Percentiles rank a stretch among this genome's conserved stretches.
Conservation (phyloP, 2,113 vertebrate species). For the Scophthalmus maximus region DNA sequence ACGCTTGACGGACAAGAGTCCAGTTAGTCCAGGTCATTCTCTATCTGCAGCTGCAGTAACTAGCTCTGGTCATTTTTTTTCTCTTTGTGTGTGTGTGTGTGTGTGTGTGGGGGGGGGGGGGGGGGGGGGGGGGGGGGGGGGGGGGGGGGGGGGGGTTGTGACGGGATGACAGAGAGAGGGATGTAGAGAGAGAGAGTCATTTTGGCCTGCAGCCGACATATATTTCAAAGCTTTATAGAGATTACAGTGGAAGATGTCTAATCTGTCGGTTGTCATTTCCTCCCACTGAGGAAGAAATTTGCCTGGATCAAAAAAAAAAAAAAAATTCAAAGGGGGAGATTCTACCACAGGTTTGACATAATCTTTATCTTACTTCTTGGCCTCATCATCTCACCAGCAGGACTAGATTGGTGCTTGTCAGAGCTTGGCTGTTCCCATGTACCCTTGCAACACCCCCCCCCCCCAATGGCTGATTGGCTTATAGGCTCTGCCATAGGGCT, state of each 20-base stretch:
- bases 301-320: conserved; percentile 63
- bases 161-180: conserved; percentile 13
- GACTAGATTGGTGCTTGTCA: conserved; percentile 74
- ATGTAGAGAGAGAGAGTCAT: conserved; percentile 6
- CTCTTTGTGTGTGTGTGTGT: conserved; percentile 2
- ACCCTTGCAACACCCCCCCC: conserved; percentile 41
- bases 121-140: not conserved
- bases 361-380: conserved; percentile 74
- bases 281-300: conserved; percentile 71
- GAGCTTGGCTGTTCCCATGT: conserved; percentile 59
- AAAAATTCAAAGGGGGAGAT: conserved; percentile 13
- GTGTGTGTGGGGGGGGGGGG: conserved; percentile 4
- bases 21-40: conserved; percentile 13
- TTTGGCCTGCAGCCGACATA: conserved; percentile 62
- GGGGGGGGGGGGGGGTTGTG: conserved; percentile 13
- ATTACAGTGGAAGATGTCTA: conserved; percentile 76
- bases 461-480: conserved; percentile 72
- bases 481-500: conserved; percentile 62
- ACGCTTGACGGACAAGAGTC: conserved; percentile 32
- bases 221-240: conserved; percentile 72
- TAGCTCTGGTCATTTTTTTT: conserved; percentile 19
- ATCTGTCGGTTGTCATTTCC: conserved; percentile 79
- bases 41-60: not conserved
- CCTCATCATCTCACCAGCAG: conserved; percentile 73
- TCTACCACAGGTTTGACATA: conserved; percentile 69